These are phyloP conservation scores for Oxygymnocypris stewartii DNA, from an alignment of 2,113 vertebrate species.

Conservation along the genomic window DNA sequence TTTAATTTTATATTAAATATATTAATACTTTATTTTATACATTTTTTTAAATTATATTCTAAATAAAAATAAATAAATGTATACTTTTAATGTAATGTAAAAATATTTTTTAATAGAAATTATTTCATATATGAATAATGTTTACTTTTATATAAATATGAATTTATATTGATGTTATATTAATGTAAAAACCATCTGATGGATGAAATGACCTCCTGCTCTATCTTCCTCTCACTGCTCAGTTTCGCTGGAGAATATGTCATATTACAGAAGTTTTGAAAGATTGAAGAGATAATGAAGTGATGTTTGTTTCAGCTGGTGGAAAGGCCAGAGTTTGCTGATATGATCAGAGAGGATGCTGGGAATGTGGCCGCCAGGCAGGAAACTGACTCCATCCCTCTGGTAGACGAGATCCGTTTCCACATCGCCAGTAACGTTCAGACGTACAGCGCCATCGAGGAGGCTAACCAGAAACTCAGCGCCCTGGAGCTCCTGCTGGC, in stretches of 20 bases:
- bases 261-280: background rate
- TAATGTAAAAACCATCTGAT: background rate
- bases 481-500: slow-evolving; percentile 86
- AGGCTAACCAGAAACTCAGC: slow-evolving; percentile 88
- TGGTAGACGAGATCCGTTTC: slow-evolving; percentile 95
- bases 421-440: slow-evolving; percentile 93
- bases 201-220: background rate
- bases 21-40: background rate
- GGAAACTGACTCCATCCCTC: slow-evolving; percentile 93
- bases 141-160: background rate
- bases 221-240: background rate
- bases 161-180: background rate
- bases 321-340: slow-evolving; percentile 83
- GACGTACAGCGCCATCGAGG: slow-evolving; percentile 92
- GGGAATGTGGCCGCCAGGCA: slow-evolving; percentile 83
- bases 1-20: background rate
- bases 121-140: background rate
- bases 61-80: background rate
- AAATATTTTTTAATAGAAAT: background rate
- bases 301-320: slow-evolving; percentile 79
- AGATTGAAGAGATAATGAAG: background rate
- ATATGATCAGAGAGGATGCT: slow-evolving; percentile 87
- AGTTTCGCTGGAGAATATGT: background rate
- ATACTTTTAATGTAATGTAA: background rate
- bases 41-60: background rate